These are phyloP conservation scores for Clarias pachynema DNA, from an alignment of 2,797 vertebrate species.

Conservation along the genomic window DNA sequence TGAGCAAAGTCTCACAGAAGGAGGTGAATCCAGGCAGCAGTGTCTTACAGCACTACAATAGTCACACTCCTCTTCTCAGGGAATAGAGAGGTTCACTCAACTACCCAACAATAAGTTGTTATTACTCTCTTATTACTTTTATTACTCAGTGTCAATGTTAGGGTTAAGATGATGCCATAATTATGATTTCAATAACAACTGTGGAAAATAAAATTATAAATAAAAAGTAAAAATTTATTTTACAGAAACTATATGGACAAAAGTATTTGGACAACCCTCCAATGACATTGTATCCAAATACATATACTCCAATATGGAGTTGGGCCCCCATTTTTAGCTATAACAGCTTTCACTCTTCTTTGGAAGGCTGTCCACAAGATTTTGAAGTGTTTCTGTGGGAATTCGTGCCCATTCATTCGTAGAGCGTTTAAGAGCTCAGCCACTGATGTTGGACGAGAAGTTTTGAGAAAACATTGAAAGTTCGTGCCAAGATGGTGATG, in stretches of 20 bases:
- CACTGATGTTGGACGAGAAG: too few species aligned
- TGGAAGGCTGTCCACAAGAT: too few species aligned
- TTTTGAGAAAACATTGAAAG: neutral
- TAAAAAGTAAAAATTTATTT: neutral
- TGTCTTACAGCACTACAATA: neutral
- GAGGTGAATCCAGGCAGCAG: neutral
- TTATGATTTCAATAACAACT: conserved; percentile 8
- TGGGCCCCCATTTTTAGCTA: too few species aligned
- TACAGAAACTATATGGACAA: neutral
- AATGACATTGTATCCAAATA: too few species aligned
- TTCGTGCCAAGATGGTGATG: too few species aligned
- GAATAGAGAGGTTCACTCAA: neutral
- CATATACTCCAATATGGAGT: too few species aligned
- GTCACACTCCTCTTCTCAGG: neutral
- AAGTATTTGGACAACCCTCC: too few species aligned
- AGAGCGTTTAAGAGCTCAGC: too few species aligned
- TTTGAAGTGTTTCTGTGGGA: too few species aligned
- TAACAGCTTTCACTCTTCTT: too few species aligned
- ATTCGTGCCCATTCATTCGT: too few species aligned
- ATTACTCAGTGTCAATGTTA: neutral
- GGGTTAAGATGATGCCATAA: neutral
- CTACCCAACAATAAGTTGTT: neutral
- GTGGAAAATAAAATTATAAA: neutral
- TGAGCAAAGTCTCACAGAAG: neutral
- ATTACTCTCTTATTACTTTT: neutral